Percentiles rank a stretch among this genome's conserved stretches.
Evolutionary conservation across 35 echinoderm and acorn worm species (phyloP).

Genomic region (Apostichopus japonicus): DNA sequence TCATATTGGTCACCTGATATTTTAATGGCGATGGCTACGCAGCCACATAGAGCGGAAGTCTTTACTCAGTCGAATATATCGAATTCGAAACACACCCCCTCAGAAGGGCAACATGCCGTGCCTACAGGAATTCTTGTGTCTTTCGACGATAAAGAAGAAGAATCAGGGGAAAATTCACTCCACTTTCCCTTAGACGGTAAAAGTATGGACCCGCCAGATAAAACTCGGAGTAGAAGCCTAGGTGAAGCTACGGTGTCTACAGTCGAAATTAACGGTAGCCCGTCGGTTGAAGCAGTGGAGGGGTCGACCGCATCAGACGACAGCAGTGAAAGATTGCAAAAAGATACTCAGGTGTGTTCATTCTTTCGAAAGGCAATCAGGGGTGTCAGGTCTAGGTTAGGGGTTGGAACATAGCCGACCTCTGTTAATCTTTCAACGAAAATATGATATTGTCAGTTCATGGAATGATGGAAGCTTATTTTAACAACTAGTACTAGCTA

Average conservation of each 20-base stretch:
- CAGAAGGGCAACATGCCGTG: not conserved
- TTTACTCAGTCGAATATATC: not conserved
- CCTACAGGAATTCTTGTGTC: slow-evolving; percentile 46
- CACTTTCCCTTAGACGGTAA: not conserved
- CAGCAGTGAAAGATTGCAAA: not conserved
- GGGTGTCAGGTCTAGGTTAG: too few species aligned
- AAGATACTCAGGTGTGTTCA: not conserved
- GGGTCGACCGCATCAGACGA: not conserved
- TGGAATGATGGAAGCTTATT: too few species aligned
- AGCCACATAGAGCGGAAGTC: not conserved
- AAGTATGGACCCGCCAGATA: not conserved
- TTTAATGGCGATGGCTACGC: slow-evolving; percentile 5
- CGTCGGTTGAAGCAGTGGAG: not conserved
- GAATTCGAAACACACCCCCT: slow-evolving; percentile 49
- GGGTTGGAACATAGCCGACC: too few species aligned
- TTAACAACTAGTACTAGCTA: too few species aligned
- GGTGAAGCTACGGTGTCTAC: not conserved
- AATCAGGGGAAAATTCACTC: not conserved
- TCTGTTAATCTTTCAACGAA: too few species aligned
- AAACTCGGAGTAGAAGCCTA: not conserved
- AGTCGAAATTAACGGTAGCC: slow-evolving; percentile 3
- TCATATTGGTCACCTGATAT: too few species aligned
- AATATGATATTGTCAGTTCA: too few species aligned
- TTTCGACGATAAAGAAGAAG: slow-evolving; percentile 23
- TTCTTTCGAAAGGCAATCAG: too few species aligned